Evolutionary conservation across 2,113 vertebrate species (phyloP).

Genomic region (Cacatua alba): DNA sequence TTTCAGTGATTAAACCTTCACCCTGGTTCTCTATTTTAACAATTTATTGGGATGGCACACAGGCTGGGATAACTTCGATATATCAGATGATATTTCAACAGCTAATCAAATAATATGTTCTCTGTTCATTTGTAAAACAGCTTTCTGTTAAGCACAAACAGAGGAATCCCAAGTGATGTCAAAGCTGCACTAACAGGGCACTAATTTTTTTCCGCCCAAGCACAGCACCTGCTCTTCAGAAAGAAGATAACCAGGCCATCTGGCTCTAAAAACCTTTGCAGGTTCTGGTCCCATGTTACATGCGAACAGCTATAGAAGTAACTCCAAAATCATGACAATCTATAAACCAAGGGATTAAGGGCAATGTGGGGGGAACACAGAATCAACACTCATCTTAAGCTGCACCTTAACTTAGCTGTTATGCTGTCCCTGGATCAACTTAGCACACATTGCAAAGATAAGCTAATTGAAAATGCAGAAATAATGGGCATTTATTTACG

Average conservation of each 20-base stretch:
- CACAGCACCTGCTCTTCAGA: background rate
- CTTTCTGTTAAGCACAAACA: background rate
- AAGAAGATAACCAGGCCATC: background rate
- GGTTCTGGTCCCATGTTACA: background rate
- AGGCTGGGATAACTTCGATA: background rate
- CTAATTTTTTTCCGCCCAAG: background rate
- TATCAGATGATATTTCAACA: background rate
- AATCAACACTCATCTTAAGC: background rate
- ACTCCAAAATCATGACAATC: background rate
- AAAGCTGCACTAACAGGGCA: background rate
- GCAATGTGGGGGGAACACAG: rapidly evolving
- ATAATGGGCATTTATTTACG: background rate
- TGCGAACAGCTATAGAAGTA: background rate
- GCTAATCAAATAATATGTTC: background rate
- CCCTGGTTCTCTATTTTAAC: background rate
- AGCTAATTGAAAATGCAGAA: background rate
- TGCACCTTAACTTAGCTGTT: background rate
- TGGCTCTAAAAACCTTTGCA: background rate
- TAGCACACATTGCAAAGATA: background rate
- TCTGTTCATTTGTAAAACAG: background rate
- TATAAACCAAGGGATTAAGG: background rate
- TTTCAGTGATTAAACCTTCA: background rate
- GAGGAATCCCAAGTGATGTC: background rate
- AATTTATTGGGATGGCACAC: background rate
- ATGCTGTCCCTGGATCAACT: background rate